Conservation (phyloP, 1,140 invertebrate species). For the Drosophila ambigua region DNA sequence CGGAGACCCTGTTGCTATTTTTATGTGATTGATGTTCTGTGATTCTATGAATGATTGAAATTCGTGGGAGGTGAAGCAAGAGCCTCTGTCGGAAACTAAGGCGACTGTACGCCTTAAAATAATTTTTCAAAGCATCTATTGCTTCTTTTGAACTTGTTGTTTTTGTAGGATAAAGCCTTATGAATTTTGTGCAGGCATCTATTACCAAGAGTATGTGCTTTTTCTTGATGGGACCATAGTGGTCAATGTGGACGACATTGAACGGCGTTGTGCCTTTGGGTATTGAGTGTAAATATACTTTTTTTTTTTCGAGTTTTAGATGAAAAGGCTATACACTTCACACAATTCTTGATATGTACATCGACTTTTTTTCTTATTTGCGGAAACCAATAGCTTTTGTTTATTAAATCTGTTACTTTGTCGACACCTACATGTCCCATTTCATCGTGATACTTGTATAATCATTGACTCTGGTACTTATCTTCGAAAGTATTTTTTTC, state of each 20-base stretch:
- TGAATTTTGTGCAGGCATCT: neutral
- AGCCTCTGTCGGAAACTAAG: too few species aligned
- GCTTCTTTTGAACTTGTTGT: too few species aligned
- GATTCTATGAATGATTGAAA: too few species aligned
- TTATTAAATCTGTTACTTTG: neutral
- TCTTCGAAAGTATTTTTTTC: too few species aligned
- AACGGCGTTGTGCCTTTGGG: neutral
- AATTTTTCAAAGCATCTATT: too few species aligned
- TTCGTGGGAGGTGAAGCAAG: too few species aligned
- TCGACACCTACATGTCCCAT: neutral
- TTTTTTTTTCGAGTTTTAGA: too few species aligned
- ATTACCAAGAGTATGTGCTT: neutral
- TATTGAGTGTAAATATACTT: neutral
- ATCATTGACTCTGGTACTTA: neutral
- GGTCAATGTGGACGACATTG: neutral
- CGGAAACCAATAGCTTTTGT: neutral
- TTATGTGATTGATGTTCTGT: too few species aligned
- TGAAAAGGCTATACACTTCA: slow-evolving; percentile 3
- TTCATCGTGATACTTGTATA: neutral
- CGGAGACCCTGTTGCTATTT: neutral
- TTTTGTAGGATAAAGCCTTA: neutral
- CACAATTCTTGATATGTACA: neutral
- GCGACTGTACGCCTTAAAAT: too few species aligned
- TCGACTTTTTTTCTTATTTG: neutral
- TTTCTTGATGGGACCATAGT: slow-evolving; percentile 3